phyloP scores from a whole-genome alignment of 2,113 vertebrate genomes.

The Oxygymnocypris stewartii region DNA sequence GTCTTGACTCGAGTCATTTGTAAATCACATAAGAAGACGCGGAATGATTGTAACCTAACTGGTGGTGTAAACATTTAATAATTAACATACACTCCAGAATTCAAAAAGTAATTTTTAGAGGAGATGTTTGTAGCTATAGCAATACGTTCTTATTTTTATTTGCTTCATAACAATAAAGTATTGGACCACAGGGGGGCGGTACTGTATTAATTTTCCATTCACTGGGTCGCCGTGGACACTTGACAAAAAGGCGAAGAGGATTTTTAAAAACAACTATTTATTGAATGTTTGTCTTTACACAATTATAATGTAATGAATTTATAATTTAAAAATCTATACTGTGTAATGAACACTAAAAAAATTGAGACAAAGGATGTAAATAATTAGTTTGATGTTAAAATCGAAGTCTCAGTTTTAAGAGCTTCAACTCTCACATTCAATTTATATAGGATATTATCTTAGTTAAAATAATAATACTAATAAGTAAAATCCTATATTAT shows the following conservation, averaged over 20 bases:
- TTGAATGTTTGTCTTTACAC: not conserved
- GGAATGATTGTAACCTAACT: not conserved
- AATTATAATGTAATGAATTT: no score
- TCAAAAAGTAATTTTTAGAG: not conserved
- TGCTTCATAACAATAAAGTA: conserved; percentile 33
- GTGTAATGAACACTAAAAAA: not conserved
- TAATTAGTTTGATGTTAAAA: not conserved
- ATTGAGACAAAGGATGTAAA: not conserved
- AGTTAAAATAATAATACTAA: not conserved
- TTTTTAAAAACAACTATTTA: not conserved
- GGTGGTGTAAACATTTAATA: not conserved
- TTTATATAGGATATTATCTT: not conserved
- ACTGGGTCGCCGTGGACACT: not conserved
- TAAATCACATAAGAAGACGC: conserved; percentile 50
- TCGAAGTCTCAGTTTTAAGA: not conserved
- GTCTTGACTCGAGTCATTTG: conserved; percentile 54
- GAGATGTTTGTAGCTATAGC: not conserved
- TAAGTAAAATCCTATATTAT: not conserved
- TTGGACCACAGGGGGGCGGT: conserved; percentile 77
- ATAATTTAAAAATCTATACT: not conserved
- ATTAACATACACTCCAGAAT: not conserved
- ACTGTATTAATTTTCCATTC: conserved; percentile 68
- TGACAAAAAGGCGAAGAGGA: not conserved
- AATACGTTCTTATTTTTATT: no score
- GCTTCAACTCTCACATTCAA: not conserved